Evolutionary conservation across 2,113 vertebrate genomes (phyloP).

Genomic region (Eudyptes chrysolophus): DNA sequence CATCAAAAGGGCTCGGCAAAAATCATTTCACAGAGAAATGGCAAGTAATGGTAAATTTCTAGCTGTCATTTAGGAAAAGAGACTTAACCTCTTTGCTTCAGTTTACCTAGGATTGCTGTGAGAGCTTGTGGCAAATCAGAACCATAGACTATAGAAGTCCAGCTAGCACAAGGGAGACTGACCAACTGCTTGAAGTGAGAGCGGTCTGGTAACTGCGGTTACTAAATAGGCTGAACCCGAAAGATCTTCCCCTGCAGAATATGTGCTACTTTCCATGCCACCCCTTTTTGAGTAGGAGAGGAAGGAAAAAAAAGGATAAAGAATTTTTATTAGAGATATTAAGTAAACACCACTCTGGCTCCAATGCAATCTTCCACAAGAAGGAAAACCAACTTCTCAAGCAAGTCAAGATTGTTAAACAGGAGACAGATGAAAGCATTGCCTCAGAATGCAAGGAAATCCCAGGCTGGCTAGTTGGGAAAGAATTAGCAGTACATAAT

Average conservation of each 20-base stretch:
- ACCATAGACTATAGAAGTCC: not conserved
- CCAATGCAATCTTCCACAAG: conserved; percentile 12
- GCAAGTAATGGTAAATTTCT: not conserved
- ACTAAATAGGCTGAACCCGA: not conserved
- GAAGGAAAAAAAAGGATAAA: not conserved
- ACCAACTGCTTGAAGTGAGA: not conserved
- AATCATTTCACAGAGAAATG: not conserved
- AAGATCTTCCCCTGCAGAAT: not conserved
- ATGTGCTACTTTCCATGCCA: not conserved
- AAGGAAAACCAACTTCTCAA: conserved; percentile 38
- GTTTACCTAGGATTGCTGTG: not conserved
- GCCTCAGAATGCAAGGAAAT: conserved; percentile 39
- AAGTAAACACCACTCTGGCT: conserved; percentile 1
- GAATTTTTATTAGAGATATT: conserved; percentile 5
- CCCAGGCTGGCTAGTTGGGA: conserved; percentile 6
- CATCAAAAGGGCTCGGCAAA: not conserved
- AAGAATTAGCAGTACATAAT: conserved; percentile 29
- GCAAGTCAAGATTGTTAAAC: conserved; percentile 2
- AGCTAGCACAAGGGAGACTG: not conserved
- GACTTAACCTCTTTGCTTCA: not conserved
- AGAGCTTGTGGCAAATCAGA: not conserved
- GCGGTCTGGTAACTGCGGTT: not conserved
- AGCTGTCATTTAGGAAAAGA: not conserved
- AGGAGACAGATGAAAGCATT: conserved; percentile 31
- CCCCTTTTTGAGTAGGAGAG: not conserved